Evolutionary conservation across 92 coral and sea anemone species (phyloP).

Genomic region (Zoanthus sociatus): DNA sequence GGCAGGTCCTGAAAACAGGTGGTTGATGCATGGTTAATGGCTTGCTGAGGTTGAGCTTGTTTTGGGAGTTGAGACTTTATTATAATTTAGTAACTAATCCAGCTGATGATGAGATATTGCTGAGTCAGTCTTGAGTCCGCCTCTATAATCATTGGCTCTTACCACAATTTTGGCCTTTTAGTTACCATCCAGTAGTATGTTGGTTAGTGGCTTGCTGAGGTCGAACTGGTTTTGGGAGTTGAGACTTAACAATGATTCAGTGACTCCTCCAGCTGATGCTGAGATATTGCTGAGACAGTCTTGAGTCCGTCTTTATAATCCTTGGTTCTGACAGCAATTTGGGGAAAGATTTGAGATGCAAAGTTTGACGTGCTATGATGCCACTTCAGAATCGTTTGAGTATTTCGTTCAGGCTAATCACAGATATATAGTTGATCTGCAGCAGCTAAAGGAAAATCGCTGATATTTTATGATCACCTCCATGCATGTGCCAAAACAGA

Average conservation of each 20-base stretch:
- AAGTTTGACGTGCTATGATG: constrained; percentile 60
- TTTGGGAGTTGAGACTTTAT: constrained; percentile 48
- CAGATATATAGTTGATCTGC: too few species aligned
- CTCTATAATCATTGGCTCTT: constrained; percentile 68
- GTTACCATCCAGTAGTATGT: too few species aligned
- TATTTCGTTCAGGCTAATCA: too few species aligned
- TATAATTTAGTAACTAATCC: constrained; percentile 44
- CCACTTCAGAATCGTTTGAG: background rate
- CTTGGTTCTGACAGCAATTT: constrained; percentile 64
- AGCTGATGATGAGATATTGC: constrained; percentile 58
- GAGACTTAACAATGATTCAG: constrained; percentile 40
- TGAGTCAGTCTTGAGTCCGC: constrained; percentile 50
- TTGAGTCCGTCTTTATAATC: constrained; percentile 61
- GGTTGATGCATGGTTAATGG: background rate
- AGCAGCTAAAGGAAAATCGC: too few species aligned
- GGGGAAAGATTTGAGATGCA: constrained; percentile 50
- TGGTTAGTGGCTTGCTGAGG: constrained; percentile 7
- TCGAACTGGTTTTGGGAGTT: constrained; percentile 20
- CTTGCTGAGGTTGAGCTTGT: background rate
- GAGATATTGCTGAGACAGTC: constrained; percentile 53
- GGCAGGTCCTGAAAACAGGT: background rate
- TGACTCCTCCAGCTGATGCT: constrained; percentile 60
- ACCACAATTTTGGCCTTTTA: constrained; percentile 48
- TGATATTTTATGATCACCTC: too few species aligned
- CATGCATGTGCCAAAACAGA: too few species aligned